Evolutionary conservation across 2,888 invertebrate species (phyloP).

Genomic region (Digitonthophagus gazella): DNA sequence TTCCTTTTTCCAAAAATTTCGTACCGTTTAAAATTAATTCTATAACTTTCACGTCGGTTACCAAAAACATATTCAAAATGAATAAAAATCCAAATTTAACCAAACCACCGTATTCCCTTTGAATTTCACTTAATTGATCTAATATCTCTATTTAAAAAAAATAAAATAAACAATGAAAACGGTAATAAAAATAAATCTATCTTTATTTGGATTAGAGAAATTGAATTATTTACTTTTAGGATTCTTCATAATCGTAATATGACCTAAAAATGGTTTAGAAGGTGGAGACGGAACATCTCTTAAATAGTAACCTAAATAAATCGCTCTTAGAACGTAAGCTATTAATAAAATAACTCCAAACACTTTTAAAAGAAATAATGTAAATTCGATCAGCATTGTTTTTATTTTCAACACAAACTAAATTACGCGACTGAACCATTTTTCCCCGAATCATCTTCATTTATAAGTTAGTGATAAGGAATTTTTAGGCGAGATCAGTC

Average conservation of each 20-base stretch:
- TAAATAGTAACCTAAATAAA: not conserved
- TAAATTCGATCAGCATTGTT: not conserved
- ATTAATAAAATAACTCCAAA: not conserved
- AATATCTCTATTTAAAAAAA: constrained; percentile 3
- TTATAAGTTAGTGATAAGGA: not conserved
- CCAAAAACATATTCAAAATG: constrained; percentile 5
- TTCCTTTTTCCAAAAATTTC: constrained; percentile 43
- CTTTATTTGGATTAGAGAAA: not conserved
- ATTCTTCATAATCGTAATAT: constrained; percentile 15
- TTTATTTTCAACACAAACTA: not conserved
- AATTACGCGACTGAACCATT: not conserved
- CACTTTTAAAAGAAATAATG: not conserved
- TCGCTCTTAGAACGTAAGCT: not conserved
- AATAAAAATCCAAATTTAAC: not conserved
- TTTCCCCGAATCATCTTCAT: not conserved
- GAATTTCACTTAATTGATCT: not conserved
- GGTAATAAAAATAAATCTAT: not conserved
- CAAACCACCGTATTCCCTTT: not conserved
- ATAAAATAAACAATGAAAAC: not conserved
- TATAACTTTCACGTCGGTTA: constrained; percentile 30
- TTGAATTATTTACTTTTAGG: not conserved
- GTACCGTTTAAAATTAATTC: constrained; percentile 39
- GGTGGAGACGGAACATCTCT: constrained; percentile 18
- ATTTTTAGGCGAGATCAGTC: not conserved
- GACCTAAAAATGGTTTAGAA: constrained; percentile 14